Base-by-base conservation (phyloP, 2,113 vertebrate species). In the Cyanocitta stelleri region DNA sequence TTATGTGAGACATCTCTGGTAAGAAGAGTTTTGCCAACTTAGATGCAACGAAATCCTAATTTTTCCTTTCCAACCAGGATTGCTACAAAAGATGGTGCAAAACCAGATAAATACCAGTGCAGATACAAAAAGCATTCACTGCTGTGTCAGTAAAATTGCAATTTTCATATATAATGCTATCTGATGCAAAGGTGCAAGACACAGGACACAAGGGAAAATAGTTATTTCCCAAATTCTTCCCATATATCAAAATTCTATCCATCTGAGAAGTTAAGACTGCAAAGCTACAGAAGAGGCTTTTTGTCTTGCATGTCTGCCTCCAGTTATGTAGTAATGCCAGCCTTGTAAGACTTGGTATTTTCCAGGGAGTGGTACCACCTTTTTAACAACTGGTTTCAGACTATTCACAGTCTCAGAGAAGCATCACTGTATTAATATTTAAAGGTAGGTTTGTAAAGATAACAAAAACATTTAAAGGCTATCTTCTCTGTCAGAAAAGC, bases 1-100 rank as follows among this genome's bases (percentile, higher is more conserved):
- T 97, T 99, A 58, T 99, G 99, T 55, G 99, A 99, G 97, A 99
- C 99, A 4, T 99, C 99, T 15, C 95, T 99, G 99, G 99, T 99
- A 97, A 98, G 99, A 52, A 29, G 22, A 37, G 11, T 75, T 92
- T 75, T 71, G 17, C 52, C 35, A 76, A 41, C 19, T 73, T 72
- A 56, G 7, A 58, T 27, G 44, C 26, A 83, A 87, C 8, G 77
- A 83, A 64, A 33, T 69, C 15, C 9, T 22, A 6, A 14, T 61
- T 91, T 87, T 92, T 91, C n/a, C 48, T 61, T 87, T 79, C 64
- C 37, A 35, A 33, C 43, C 27, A 72, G 6, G 43, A 71, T 15
- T n/a, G 32, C 56, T 49, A 49, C n/a, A 41, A 58, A 91, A 72
- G 17, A 68, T 43, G 7, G 7, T 63, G 49, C 6, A 13, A 79